Evolutionary conservation across 2,888 invertebrate genomes (phyloP).

Genomic region (Pterobdella sp.): DNA sequence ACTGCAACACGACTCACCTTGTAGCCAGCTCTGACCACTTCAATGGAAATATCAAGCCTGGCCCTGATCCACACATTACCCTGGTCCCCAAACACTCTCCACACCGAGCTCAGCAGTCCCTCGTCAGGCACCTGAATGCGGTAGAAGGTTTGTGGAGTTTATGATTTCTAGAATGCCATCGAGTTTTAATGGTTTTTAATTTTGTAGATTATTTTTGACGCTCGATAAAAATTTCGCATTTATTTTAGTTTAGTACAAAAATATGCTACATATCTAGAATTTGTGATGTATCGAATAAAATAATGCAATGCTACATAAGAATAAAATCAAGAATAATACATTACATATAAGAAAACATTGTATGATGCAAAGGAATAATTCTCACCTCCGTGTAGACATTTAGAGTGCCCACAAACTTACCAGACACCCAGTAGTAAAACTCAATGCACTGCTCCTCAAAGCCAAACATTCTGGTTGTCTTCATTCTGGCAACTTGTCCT

Average conservation of each 20-base stretch:
- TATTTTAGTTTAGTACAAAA: too few species aligned
- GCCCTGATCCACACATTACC: constrained; percentile 48
- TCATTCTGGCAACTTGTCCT: constrained; percentile 45
- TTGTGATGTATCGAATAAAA: too few species aligned
- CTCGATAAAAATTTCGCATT: too few species aligned
- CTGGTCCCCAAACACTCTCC: constrained; percentile 49
- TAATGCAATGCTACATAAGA: too few species aligned
- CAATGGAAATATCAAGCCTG: constrained; percentile 42
- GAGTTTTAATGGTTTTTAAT: too few species aligned
- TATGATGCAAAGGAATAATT: background rate
- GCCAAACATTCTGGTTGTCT: constrained; percentile 44
- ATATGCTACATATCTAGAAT: too few species aligned
- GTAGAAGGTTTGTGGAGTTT: background rate
- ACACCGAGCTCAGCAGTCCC: constrained; percentile 35
- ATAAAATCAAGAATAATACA: too few species aligned
- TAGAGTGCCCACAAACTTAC: constrained; percentile 41
- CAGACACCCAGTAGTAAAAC: constrained; percentile 44
- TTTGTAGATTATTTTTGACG: too few species aligned
- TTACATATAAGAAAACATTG: background rate
- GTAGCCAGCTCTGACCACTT: constrained; percentile 44
- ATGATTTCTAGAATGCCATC: too few species aligned
- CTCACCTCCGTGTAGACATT: constrained; percentile 36
- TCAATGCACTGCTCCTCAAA: constrained; percentile 43
- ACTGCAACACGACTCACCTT: constrained; percentile 39
- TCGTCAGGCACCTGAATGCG: constrained; percentile 28